These are phyloP conservation scores for Harpalus rubripes DNA, from an alignment of 2,888 invertebrate genomes.

Conservation along the genomic window DNA sequence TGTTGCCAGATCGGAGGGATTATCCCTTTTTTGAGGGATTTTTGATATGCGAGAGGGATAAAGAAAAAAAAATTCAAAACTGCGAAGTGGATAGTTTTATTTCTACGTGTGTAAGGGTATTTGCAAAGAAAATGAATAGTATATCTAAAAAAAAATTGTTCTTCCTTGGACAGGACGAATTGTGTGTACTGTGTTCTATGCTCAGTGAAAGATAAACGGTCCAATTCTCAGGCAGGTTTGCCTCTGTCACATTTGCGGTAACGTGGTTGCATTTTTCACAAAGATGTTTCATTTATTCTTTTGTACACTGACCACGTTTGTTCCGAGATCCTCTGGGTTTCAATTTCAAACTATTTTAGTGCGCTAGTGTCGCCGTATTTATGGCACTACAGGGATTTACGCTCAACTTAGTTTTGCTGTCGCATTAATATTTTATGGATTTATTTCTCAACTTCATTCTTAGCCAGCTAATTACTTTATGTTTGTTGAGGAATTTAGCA, in stretches of 20 bases:
- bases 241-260: slow-evolving; percentile 50
- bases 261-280: slow-evolving; percentile 59
- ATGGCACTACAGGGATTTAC: slow-evolving; percentile 37
- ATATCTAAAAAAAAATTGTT: too few species aligned
- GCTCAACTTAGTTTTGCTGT: slow-evolving; percentile 9
- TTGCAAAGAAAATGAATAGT: too few species aligned
- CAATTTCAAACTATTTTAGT: slow-evolving; percentile 59
- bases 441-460: slow-evolving; percentile 23
- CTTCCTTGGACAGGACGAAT: not conserved
- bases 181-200: not conserved
- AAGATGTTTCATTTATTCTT: slow-evolving; percentile 58
- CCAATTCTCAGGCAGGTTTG: slow-evolving; percentile 55
- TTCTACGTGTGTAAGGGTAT: too few species aligned
- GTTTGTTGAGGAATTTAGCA: not conserved
- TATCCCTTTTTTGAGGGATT: too few species aligned
- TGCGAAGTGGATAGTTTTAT: too few species aligned
- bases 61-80: too few species aligned
- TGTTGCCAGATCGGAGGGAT: too few species aligned
- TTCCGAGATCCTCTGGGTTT: slow-evolving; percentile 48
- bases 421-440: slow-evolving; percentile 44
- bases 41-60: too few species aligned
- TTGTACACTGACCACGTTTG: slow-evolving; percentile 62
- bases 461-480: slow-evolving; percentile 25
- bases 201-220: slow-evolving; percentile 57
- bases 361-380: slow-evolving; percentile 56